Evolutionary conservation across 2,888 invertebrate species (phyloP).

Genomic region (Entomobrya multifasciata): DNA sequence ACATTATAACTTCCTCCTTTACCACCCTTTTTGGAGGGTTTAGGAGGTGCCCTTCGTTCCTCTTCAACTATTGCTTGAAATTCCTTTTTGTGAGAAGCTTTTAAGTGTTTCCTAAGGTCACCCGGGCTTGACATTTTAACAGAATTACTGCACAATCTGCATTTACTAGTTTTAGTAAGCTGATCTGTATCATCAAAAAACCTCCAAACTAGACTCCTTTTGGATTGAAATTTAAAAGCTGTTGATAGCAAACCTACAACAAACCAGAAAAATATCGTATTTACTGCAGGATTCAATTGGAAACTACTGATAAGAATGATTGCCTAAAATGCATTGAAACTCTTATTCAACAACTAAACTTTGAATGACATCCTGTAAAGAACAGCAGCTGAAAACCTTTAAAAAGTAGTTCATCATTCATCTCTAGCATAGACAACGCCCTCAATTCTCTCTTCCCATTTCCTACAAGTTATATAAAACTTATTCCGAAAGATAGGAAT

Average conservation of each 20-base stretch:
- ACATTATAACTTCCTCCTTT: no score
- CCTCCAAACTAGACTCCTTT: slow-evolving; percentile 10
- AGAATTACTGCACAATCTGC: not conserved
- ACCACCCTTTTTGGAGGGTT: not conserved
- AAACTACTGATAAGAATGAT: no score
- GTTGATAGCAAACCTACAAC: not conserved
- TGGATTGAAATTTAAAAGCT: not conserved
- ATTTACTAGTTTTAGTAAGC: slow-evolving; percentile 1
- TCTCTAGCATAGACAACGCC: no score
- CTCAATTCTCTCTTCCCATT: no score
- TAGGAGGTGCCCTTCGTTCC: not conserved
- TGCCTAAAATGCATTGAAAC: no score
- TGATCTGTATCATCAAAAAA: slow-evolving; percentile 5
- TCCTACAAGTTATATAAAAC: no score
- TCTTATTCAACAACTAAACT: no score
- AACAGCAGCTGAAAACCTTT: no score
- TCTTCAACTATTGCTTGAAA: slow-evolving; percentile 17
- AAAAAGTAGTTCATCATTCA: no score
- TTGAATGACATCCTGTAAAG: no score
- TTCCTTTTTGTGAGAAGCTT: not conserved
- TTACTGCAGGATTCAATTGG: no score
- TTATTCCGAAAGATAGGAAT: no score
- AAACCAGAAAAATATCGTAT: not conserved
- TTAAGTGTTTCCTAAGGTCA: slow-evolving; percentile 38
- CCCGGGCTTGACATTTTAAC: slow-evolving; percentile 11